Conservation (phyloP, 2,888 invertebrate species). For the Seira musarum region DNA sequence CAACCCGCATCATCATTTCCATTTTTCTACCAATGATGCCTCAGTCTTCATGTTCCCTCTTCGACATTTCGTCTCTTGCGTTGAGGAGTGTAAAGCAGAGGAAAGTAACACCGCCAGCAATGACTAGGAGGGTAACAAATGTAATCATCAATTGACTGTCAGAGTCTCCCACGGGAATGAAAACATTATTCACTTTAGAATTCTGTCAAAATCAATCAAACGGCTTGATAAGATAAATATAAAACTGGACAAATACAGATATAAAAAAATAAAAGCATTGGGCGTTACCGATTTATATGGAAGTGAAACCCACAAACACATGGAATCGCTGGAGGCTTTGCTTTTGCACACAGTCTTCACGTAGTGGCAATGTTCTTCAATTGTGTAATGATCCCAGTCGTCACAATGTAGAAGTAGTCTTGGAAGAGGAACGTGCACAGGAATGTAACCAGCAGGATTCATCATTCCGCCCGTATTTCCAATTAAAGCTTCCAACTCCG, state of each 20-base stretch:
- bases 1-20: no score
- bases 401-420: constrained; percentile 67
- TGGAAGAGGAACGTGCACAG: constrained; percentile 67
- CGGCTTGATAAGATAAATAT: not conserved
- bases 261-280: no score
- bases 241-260: not conserved
- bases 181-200: constrained; percentile 66
- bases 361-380: constrained; percentile 70
- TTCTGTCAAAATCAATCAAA: constrained; percentile 57
- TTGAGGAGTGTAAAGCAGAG: constrained; percentile 56
- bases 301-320: constrained; percentile 73
- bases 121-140: constrained; percentile 61
- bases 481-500: constrained; percentile 49
- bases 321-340: constrained; percentile 67
- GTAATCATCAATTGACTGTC: constrained; percentile 63
- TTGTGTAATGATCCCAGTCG: constrained; percentile 70
- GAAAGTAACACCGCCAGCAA: constrained; percentile 63
- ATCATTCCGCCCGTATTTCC: constrained; percentile 57
- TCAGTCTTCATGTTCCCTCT: not conserved
- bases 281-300: constrained; percentile 74
- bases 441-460: constrained; percentile 71
- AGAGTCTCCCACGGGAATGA: constrained; percentile 67
- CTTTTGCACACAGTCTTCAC: constrained; percentile 72
- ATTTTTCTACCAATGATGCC: no score
- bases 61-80: constrained; percentile 41